These are phyloP conservation scores for Lampropteryx suffumata DNA, from an alignment of 2,888 invertebrate genomes.

Conservation along the genomic window DNA sequence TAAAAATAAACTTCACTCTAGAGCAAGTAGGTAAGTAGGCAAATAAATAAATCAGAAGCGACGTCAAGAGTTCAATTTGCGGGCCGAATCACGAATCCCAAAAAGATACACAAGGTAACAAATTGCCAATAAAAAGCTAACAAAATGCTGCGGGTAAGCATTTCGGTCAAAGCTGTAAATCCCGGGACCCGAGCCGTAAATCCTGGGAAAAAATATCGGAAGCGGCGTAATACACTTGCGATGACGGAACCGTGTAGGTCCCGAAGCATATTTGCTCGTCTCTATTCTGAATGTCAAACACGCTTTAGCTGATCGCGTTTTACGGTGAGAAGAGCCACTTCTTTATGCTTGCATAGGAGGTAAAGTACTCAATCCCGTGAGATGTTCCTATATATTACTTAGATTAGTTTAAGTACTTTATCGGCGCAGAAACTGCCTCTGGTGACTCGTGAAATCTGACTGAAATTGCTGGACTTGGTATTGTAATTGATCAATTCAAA, in stretches of 20 bases:
- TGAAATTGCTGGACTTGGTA: too few species aligned
- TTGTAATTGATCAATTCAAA: too few species aligned
- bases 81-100: slow-evolving; percentile 61
- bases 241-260: slow-evolving; percentile 34
- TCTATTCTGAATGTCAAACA: slow-evolving; percentile 43
- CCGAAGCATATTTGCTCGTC: slow-evolving; percentile 26
- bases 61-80: slow-evolving; percentile 58
- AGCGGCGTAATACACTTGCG: slow-evolving; percentile 69
- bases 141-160: slow-evolving; percentile 76
- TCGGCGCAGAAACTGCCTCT: too few species aligned
- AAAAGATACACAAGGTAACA: slow-evolving; percentile 78
- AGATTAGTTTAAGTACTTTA: too few species aligned
- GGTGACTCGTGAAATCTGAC: not conserved
- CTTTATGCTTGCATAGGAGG: not conserved
- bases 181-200: slow-evolving; percentile 66
- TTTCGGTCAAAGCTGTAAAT: slow-evolving; percentile 79
- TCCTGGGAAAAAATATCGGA: slow-evolving; percentile 72
- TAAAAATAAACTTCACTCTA: slow-evolving; percentile 12
- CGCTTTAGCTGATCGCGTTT: slow-evolving; percentile 41
- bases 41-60: slow-evolving; percentile 39
- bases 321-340: slow-evolving; percentile 39
- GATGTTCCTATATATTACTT: not conserved
- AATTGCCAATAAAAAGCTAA: slow-evolving; percentile 80
- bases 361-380: not conserved
- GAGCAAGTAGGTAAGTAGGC: slow-evolving; percentile 20